Percentiles rank a stretch among this genome's conserved stretches.
Conservation (phyloP, 2,888 invertebrate genomes). For the Epicampocera succincta region DNA sequence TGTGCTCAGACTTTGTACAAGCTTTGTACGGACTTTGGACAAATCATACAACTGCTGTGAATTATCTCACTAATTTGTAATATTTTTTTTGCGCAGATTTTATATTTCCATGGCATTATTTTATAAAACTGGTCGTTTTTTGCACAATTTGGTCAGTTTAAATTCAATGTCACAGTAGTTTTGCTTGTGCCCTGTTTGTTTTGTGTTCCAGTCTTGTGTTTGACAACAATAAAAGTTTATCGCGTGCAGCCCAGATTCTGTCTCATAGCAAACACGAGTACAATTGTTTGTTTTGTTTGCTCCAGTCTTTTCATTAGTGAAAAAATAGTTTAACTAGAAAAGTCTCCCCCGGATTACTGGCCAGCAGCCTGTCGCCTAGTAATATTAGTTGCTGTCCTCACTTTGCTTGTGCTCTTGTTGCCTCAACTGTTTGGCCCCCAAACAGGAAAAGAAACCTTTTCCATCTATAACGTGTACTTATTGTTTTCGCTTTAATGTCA, state of each 20-base stretch:
- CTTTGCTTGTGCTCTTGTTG: conserved; percentile 4
- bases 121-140: no score
- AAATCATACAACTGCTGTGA: no score
- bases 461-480: conserved; percentile 36
- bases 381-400: conserved; percentile 14
- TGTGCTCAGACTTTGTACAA: no score
- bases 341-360: conserved; percentile 54
- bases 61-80: no score
- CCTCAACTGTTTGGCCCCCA: neutral
- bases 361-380: conserved; percentile 67
- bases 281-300: conserved; percentile 29
- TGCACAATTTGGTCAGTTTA: no score
- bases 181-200: conserved; percentile 19
- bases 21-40: no score
- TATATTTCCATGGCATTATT: no score
- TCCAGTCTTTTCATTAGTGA: conserved; percentile 11
- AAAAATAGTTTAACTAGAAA: conserved; percentile 23
- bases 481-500: conserved; percentile 67
- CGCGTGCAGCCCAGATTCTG: conserved; percentile 71
- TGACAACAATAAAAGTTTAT: conserved; percentile 79
- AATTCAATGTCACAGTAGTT: no score
- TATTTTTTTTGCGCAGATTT: no score
- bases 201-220: conserved; percentile 35
- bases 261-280: conserved; percentile 45
- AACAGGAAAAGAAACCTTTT: conserved; percentile 16